Evolutionary conservation across 2,113 vertebrate genomes (phyloP), one percentile per base, ranked within the genome.

Genomic region (Brachirus orientalis): DNA sequence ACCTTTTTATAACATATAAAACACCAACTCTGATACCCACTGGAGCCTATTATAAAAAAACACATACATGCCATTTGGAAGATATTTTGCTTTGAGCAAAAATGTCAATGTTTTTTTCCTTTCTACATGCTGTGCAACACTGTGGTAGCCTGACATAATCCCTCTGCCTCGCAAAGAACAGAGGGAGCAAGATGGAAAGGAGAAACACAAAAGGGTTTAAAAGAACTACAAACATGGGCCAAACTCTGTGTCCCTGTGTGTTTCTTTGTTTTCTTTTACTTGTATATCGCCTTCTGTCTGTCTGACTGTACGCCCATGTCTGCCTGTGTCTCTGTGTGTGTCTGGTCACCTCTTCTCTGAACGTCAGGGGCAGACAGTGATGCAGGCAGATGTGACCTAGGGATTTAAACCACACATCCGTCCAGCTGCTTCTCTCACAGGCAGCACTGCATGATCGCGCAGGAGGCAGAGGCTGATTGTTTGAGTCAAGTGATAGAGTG

Each of bases 391-490:
- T 52, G 43, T 18, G n/a, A 63, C 78, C 70, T 43, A 69, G 52
- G 44, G 13, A 1, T 28, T 73, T 73, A 28, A 35, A 77, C 47
- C 16, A 55, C 68, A 72, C n/a, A 44, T 28, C 28, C 28, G 6
- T 48, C 69, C 74, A 74, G 80, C 80, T 78, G 80, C 69, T 58
- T 61, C 46, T 43, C 54, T 63, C 38, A 19, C 62, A 41, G 33
- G 18, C 62, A 50, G 28, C 20, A 43, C 20, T 22, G 2, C 11
- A 6, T 60, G 41, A 36, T 33, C 19, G 8, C 59, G 56, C 18
- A 45, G 38, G 37, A 50, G 7, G 8, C 19, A 22, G 33, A 17
- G 11, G 68, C 53, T 66, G 44, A 74, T 57, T 16, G 5, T 41
- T 8, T 51, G 6, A 7, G 33, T 7, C 41, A 3, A 40, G n/a